Conservation (phyloP, 2,888 invertebrate genomes). For the Drosophila recens region DNA sequence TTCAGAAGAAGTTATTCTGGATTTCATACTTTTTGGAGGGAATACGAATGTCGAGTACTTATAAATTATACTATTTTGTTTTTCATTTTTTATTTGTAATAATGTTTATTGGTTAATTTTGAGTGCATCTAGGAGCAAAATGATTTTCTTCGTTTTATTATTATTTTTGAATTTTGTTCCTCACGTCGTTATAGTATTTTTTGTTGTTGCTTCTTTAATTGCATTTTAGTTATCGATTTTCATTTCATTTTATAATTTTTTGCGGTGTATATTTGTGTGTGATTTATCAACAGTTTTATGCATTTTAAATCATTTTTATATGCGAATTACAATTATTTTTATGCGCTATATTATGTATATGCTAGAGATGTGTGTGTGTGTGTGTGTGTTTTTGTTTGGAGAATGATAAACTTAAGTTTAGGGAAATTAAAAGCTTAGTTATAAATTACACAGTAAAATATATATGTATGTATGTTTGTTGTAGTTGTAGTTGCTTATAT, state of each 20-base stretch:
- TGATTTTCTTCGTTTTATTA: slow-evolving; percentile 60
- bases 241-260: slow-evolving; percentile 57
- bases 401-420: slow-evolving; percentile 71
- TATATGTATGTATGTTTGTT: slow-evolving; percentile 52
- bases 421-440: slow-evolving; percentile 69
- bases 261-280: slow-evolving; percentile 66
- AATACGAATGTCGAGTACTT: not conserved
- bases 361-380: slow-evolving; percentile 56
- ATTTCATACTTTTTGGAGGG: not conserved
- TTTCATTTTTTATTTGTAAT: slow-evolving; percentile 76
- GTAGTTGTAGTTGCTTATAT: slow-evolving; percentile 43
- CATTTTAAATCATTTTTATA: slow-evolving; percentile 68
- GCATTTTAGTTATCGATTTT: slow-evolving; percentile 39
- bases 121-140: slow-evolving; percentile 85
- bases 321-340: slow-evolving; percentile 62
- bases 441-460: slow-evolving; percentile 72
- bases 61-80: slow-evolving; percentile 25
- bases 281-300: slow-evolving; percentile 74
- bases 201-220: slow-evolving; percentile 34
- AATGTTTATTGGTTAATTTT: slow-evolving; percentile 83
- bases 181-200: slow-evolving; percentile 43
- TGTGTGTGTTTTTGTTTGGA: slow-evolving; percentile 53
- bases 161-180: slow-evolving; percentile 63
- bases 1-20: not conserved
- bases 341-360: slow-evolving; percentile 61